These are phyloP conservation scores for Diploptera punctata DNA, from an alignment of 2,888 invertebrate species.

Conservation along the genomic window DNA sequence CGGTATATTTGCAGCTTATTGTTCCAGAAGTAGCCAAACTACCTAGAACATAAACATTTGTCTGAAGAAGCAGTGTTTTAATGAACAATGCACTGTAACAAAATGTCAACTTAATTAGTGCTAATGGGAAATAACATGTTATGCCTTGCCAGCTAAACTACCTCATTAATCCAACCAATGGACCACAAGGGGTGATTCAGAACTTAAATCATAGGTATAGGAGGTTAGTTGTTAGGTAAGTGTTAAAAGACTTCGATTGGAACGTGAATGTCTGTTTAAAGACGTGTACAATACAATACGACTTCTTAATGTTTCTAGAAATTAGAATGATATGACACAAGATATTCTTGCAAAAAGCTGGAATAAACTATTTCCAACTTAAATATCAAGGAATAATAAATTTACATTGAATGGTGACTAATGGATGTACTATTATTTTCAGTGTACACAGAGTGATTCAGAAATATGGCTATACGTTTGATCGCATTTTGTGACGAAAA, in stretches of 20 bases:
- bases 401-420: too few relatives aligned
- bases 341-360: neutral
- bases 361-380: neutral
- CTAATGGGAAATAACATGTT: neutral
- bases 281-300: neutral
- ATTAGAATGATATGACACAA: neutral
- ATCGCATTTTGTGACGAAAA: too few relatives aligned
- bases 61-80: neutral
- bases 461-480: too few relatives aligned
- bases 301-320: neutral
- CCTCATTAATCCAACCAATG: neutral
- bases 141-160: neutral
- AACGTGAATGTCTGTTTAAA: neutral
- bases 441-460: too few relatives aligned
- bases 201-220: neutral
- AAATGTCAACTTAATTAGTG: neutral
- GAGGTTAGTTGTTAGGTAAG: neutral
- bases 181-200: neutral
- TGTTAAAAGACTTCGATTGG: neutral
- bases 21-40: neutral
- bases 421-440: too few relatives aligned
- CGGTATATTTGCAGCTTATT: neutral
- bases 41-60: neutral
- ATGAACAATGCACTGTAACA: neutral
- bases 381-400: too few relatives aligned